phyloP scores from a whole-genome alignment of 2,888 invertebrate species.

The Loripinus fragilis region DNA sequence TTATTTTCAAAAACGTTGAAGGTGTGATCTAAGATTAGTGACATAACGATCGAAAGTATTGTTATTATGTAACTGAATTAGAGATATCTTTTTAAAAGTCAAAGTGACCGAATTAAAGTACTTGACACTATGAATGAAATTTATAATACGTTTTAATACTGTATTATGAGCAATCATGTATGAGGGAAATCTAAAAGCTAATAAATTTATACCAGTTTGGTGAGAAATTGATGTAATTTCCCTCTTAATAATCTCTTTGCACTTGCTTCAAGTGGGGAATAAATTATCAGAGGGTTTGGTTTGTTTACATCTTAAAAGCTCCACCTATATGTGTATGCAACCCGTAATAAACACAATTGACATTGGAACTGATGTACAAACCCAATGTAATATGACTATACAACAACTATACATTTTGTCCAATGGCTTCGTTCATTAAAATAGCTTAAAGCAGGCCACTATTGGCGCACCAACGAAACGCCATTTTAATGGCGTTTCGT shows the following conservation, averaged over 20 bases:
- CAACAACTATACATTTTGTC: no score
- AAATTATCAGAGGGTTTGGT: neutral
- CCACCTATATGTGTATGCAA: no score
- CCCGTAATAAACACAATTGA: no score
- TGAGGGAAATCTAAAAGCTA: neutral
- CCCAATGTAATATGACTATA: no score
- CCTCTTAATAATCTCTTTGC: neutral
- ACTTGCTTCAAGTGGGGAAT: neutral
- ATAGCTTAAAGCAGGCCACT: no score
- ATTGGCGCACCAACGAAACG: no score
- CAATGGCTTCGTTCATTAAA: no score
- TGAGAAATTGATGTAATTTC: neutral
- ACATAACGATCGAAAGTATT: neutral
- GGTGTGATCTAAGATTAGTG: constrained; percentile 10
- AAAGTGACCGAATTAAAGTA: constrained; percentile 1
- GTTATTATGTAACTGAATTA: neutral
- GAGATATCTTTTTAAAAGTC: neutral
- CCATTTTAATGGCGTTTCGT: no score
- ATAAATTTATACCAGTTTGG: neutral
- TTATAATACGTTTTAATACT: neutral
- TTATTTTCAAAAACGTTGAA: neutral
- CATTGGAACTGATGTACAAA: no score
- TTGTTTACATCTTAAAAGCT: no score
- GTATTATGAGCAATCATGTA: neutral
- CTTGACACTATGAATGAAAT: neutral